Conservation (phyloP, 1,140 invertebrate genomes). For the Hirudo medicinalis region DNA sequence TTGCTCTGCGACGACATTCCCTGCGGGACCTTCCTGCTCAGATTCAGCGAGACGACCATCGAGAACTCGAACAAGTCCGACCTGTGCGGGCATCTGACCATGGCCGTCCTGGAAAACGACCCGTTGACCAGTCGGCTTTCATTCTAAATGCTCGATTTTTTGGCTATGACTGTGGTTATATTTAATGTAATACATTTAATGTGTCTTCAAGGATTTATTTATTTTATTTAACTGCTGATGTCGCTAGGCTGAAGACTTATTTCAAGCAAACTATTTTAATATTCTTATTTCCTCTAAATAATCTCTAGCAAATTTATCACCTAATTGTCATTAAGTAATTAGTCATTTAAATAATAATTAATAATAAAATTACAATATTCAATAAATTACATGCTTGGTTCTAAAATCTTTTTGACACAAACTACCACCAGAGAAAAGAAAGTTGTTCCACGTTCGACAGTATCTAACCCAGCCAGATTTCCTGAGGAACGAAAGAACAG, state of each 20-base stretch:
- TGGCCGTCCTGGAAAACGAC: slow-evolving; percentile 16
- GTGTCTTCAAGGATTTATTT: no score
- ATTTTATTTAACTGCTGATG: no score
- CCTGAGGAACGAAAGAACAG: not conserved
- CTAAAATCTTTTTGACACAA: not conserved
- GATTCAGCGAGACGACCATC: slow-evolving; percentile 22
- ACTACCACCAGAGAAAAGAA: slow-evolving; percentile 9
- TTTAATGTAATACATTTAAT: no score
- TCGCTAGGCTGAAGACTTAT: no score
- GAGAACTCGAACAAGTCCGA: slow-evolving; percentile 19
- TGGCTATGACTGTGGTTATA: no score
- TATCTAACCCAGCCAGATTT: slow-evolving; percentile 17
- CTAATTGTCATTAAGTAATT: not conserved
- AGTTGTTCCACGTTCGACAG: slow-evolving; percentile 18
- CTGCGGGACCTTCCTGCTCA: slow-evolving; percentile 18
- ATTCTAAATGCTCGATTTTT: no score
- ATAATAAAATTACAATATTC: not conserved
- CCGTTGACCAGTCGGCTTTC: slow-evolving; percentile 10
- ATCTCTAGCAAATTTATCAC: no score
- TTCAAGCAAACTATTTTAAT: no score
- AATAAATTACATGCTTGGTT: no score
- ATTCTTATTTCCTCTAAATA: no score
- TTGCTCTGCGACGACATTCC: slow-evolving; percentile 10
- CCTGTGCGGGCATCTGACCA: slow-evolving; percentile 17
- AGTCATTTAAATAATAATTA: not conserved